phyloP scores from a whole-genome alignment of 2,113 vertebrate genomes.

The Petrocephalus microphthalmus region DNA sequence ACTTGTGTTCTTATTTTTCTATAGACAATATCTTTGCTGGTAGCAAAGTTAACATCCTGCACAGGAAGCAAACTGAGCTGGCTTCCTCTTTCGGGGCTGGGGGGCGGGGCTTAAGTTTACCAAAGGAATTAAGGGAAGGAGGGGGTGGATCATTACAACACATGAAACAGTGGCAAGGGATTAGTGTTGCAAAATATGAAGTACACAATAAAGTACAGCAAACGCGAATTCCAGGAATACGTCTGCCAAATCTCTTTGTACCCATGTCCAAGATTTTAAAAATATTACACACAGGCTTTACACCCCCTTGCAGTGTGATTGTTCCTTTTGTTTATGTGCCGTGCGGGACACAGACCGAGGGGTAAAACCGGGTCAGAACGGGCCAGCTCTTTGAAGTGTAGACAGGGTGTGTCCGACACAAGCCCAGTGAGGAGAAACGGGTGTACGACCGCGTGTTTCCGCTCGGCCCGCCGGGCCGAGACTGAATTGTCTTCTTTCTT shows the following conservation, averaged over 20 bases:
- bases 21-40: not conserved
- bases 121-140: not conserved
- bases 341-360: not conserved
- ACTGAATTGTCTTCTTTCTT: not conserved
- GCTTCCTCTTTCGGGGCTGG: conserved; percentile 29
- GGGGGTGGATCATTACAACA: conserved; percentile 18
- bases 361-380: not conserved
- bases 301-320: not conserved
- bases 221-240: not conserved
- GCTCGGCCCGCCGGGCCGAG: conserved; percentile 11
- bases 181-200: conserved; percentile 7
- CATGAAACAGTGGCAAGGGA: not conserved
- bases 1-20: not conserved
- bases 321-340: not conserved
- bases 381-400: not conserved
- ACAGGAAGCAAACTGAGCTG: conserved; percentile 28
- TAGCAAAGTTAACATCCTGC: conserved; percentile 13
- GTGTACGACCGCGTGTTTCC: conserved; percentile 5
- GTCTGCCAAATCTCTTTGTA: not conserved
- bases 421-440: not conserved
- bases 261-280: not conserved
- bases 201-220: not conserved
- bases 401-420: not conserved
- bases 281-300: not conserved
- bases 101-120: not conserved